phyloP scores from a whole-genome alignment of 2,797 vertebrate species.

The Hoplostethus atlanticus region DNA sequence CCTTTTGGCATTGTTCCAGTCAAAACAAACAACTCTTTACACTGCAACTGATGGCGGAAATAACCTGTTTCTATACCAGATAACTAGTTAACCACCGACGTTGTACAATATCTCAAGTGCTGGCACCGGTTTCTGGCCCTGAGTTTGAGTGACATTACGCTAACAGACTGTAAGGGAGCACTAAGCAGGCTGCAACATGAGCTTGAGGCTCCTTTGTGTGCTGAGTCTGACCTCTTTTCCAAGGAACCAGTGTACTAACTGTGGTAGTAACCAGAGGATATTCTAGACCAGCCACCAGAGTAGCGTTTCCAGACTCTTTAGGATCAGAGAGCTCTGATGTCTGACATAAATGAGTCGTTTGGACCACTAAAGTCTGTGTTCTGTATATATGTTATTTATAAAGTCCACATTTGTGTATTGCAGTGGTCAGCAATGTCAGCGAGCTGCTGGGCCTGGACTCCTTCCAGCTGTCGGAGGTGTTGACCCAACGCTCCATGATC shows the following conservation, averaged over 20 bases:
- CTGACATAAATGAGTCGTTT: slow-evolving; percentile 46
- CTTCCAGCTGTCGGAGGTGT: slow-evolving; percentile 92
- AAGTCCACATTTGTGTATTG: slow-evolving; percentile 31
- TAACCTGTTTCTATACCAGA: slow-evolving; percentile 20
- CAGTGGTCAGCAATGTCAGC: slow-evolving; percentile 90
- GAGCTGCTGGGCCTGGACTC: slow-evolving; percentile 91
- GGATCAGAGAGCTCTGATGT: slow-evolving; percentile 51
- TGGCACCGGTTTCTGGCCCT: slow-evolving; percentile 1
- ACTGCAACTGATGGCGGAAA: slow-evolving; percentile 15
- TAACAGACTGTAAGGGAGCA: slow-evolving; percentile 49
- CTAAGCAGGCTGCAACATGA: slow-evolving; percentile 79
- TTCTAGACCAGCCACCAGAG: slow-evolving; percentile 35
- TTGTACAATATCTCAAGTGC: slow-evolving; percentile 29
- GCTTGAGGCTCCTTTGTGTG: slow-evolving; percentile 73
- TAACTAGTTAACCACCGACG: slow-evolving; percentile 11
- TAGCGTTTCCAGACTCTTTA: slow-evolving; percentile 53
- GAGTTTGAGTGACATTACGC: slow-evolving; percentile 68
- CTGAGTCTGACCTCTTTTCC: slow-evolving; percentile 75
- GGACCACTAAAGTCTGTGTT: slow-evolving; percentile 14
- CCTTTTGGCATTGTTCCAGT: neutral
- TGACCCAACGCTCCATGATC: slow-evolving; percentile 95
- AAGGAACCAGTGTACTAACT: slow-evolving; percentile 62
- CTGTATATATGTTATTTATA: slow-evolving; percentile 14
- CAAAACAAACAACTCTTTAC: slow-evolving; percentile 1
- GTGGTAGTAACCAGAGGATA: slow-evolving; percentile 45